Base-by-base conservation (phyloP, 2,797 vertebrate genomes). In the Toxotes lorentzi region DNA sequence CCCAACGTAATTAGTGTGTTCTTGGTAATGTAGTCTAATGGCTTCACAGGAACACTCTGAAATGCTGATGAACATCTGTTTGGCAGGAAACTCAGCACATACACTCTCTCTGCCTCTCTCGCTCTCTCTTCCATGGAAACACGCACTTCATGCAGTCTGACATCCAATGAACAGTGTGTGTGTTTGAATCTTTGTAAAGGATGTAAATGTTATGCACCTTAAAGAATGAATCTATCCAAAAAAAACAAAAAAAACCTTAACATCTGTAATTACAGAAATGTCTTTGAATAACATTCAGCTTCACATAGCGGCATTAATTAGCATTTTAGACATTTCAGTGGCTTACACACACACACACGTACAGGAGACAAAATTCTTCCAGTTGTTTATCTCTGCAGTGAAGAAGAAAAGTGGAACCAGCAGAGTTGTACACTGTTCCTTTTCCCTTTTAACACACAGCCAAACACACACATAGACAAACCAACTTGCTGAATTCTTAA, bases 31-130 rank as follows among this genome's bases (percentile, higher is more conserved):
- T 87, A 87, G 85, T 87, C 82, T 92, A 92, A 90, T 92, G 86
- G 88, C 88, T 94, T 93, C 88, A 90, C 79, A 86, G 83, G 85
- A 89, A 87, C 85, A 88, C 88, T 92, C 85, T 92, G 91, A 92
- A 93, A 93, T 92, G 83, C 90, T 92, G 89, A 90, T 93, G 90
- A 92, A 94, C 93, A 94, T 94, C 92, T 94, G 94, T 89, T 93
- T 92, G 89, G 88, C 86, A 87, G 73, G 79, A 86, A 84, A 81
- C 63, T 73, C 70, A 6, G 51, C 69, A 69, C 63, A 57, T 45
- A 50, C 50, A 50, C 66, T 23, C 56, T 2, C 17, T 54, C 38
- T 6, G 0, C 41, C 63, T 48, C 61, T 30, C 14, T 24, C 50
- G n/a, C 34, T 35, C 38, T 57, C 43, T 23, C 40, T 9, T 17